Percentiles rank a stretch among this genome's conserved stretches.
phyloP scores from a whole-genome alignment of 2,797 vertebrate species.

The Tapera naevia region DNA sequence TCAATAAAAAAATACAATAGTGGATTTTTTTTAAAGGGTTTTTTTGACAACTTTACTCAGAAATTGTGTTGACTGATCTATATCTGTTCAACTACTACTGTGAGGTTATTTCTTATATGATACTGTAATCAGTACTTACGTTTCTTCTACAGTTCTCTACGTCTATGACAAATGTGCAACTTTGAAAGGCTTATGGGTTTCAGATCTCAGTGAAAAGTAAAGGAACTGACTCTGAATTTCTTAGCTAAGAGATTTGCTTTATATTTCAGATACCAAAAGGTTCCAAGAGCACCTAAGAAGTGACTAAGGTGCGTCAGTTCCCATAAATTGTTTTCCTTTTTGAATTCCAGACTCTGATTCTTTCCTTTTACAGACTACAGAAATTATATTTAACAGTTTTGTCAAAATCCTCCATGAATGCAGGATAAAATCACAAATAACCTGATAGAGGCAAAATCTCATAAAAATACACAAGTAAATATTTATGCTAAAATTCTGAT shows the following conservation, averaged over 20 bases:
- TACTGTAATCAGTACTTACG: background rate
- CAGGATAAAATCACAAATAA: background rate
- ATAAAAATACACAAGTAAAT: background rate
- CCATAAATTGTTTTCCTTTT: background rate
- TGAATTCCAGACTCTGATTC: accelerated
- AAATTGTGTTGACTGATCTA: background rate
- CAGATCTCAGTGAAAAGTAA: background rate
- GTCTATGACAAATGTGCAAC: background rate
- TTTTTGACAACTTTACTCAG: background rate
- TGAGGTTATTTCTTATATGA: background rate
- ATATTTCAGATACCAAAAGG: background rate
- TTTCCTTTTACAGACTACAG: background rate
- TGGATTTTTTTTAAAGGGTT: background rate
- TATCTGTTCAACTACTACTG: background rate
- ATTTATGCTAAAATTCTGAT: background rate
- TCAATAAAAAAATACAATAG: background rate
- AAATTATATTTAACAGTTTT: background rate
- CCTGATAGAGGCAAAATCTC: background rate
- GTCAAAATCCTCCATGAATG: background rate
- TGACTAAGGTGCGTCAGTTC: background rate
- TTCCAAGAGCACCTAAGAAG: background rate
- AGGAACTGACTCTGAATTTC: background rate
- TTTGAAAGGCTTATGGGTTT: background rate
- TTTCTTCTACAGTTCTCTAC: background rate
- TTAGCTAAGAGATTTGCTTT: background rate